phyloP scores from a whole-genome alignment of 1,140 invertebrate species.

The Steinernema feltiae region DNA sequence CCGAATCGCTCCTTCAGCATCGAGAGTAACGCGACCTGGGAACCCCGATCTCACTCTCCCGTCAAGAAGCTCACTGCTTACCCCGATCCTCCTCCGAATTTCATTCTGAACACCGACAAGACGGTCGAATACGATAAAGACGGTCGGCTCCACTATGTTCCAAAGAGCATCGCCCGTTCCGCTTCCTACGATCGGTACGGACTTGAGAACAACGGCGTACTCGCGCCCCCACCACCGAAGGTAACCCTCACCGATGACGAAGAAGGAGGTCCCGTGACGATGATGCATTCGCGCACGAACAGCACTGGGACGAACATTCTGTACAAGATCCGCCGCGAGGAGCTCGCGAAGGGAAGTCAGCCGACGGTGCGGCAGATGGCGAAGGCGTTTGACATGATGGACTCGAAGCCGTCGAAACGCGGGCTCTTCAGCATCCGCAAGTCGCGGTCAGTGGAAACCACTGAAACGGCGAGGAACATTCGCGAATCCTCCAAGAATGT shows the following conservation, averaged over 20 bases:
- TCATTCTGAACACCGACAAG: slow-evolving; percentile 40
- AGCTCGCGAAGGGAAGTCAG: slow-evolving; percentile 47
- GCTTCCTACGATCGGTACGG: slow-evolving; percentile 33
- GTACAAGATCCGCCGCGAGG: slow-evolving; percentile 55
- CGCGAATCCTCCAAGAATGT: background rate
- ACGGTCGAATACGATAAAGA: slow-evolving; percentile 40
- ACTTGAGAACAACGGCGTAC: background rate
- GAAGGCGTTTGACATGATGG: slow-evolving; percentile 49
- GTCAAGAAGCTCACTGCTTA: slow-evolving; percentile 41
- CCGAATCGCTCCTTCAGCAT: slow-evolving; percentile 38
- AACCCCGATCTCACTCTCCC: slow-evolving; percentile 42
- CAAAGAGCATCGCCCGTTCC: slow-evolving; percentile 34
- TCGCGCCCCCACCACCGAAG: background rate
- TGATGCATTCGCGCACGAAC: slow-evolving; percentile 23
- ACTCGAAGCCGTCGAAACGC: slow-evolving; percentile 34
- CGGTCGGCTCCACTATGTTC: slow-evolving; percentile 43
- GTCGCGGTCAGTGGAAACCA: slow-evolving; percentile 42
- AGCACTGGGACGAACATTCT: slow-evolving; percentile 54
- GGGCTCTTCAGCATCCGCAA: slow-evolving; percentile 51
- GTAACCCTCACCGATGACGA: background rate
- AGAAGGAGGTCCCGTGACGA: slow-evolving; percentile 1
- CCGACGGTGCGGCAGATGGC: slow-evolving; percentile 51
- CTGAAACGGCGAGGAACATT: slow-evolving; percentile 19
- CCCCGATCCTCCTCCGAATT: slow-evolving; percentile 39
- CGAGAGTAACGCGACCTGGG: slow-evolving; percentile 45